Evolutionary conservation across 2,113 vertebrate species (phyloP).

Genomic region (Anoplopoma fimbria): DNA sequence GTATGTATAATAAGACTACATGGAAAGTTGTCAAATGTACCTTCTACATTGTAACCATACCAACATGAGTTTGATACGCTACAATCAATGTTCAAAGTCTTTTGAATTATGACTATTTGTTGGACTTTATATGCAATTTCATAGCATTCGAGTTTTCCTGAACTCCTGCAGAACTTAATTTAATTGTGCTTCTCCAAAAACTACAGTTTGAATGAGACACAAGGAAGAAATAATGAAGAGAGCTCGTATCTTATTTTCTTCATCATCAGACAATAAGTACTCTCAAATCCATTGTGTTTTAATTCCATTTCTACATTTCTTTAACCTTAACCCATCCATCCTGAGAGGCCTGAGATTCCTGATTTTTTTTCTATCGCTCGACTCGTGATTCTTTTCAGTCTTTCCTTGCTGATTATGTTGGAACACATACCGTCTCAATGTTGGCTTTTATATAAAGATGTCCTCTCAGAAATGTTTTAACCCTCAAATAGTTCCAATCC

Average conservation of each 20-base stretch:
- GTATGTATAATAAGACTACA: background rate
- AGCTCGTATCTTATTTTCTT: background rate
- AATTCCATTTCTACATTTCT: constrained; percentile 6
- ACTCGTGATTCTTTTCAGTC: background rate
- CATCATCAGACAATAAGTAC: constrained; percentile 7
- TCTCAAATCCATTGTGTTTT: background rate
- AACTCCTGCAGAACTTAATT: background rate
- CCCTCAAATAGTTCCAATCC: background rate
- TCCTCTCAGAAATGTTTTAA: background rate
- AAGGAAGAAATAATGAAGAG: background rate
- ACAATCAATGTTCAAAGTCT: background rate
- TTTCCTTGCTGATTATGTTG: background rate
- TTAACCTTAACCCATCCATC: background rate
- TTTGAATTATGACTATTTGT: background rate
- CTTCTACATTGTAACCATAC: background rate
- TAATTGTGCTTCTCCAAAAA: background rate
- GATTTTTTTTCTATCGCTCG: background rate
- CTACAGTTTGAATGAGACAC: background rate
- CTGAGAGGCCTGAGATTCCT: background rate
- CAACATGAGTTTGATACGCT: background rate
- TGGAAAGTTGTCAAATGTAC: too few relatives aligned
- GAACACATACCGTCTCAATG: background rate
- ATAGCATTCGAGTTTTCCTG: background rate
- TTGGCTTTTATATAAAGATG: background rate
- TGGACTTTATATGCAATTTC: background rate